These are phyloP conservation scores for Conus canariensis DNA, from an alignment of 2,888 invertebrate species.

Conservation along the genomic window DNA sequence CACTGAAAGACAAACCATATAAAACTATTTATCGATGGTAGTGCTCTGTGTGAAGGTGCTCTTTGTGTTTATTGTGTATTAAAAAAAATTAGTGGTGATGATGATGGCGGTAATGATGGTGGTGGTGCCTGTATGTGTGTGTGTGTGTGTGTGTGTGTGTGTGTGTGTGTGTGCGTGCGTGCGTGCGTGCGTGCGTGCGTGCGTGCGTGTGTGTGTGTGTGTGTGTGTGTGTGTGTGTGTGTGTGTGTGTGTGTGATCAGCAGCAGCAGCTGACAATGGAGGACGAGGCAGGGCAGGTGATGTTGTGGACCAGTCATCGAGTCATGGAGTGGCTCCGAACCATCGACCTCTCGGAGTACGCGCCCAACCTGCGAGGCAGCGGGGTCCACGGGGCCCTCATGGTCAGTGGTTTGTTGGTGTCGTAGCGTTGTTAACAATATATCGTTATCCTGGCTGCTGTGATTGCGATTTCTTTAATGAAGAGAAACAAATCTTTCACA, in stretches of 20 bases:
- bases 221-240: neutral
- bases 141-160: neutral
- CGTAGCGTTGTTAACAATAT: too few species aligned
- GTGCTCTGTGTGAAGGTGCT: too few species aligned
- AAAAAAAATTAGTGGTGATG: neutral
- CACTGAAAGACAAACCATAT: too few species aligned
- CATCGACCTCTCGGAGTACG: conserved; percentile 98
- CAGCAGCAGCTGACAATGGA: conserved; percentile 51
- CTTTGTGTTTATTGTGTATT: too few species aligned
- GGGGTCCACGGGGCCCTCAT: conserved; percentile 97
- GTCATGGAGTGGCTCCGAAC: conserved; percentile 99
- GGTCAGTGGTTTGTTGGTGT: conserved; percentile 76
- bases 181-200: neutral
- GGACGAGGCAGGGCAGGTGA: conserved; percentile 75
- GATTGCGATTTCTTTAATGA: too few species aligned
- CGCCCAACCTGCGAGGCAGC: conserved; percentile 94
- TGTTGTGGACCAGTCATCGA: conserved; percentile 89
- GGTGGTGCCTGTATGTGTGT: neutral
- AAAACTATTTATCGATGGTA: too few species aligned
- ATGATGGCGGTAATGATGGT: too few species aligned
- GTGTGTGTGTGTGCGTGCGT: neutral
- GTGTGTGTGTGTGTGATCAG: neutral
- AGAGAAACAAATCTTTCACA: neutral
- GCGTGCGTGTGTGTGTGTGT: neutral
- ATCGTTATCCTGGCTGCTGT: too few species aligned